A percentile compares a stretch with the other conserved stretches of the same genome.
These are phyloP conservation scores for Drosophila phalerata DNA, from an alignment of 2,888 invertebrate species.

Conservation along the genomic window DNA sequence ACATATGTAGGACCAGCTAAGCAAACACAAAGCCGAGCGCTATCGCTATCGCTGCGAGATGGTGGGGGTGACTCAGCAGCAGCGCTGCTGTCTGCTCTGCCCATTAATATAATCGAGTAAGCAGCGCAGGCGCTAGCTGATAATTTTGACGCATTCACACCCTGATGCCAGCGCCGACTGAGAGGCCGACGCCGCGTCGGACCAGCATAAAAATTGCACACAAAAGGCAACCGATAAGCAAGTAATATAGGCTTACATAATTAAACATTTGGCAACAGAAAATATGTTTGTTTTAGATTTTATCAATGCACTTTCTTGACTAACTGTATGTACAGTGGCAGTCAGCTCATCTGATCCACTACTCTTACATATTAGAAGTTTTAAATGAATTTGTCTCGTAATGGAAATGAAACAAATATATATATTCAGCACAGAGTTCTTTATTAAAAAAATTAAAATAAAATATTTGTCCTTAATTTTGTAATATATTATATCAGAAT, in stretches of 20 bases:
- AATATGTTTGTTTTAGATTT: too few relatives aligned
- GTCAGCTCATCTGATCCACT: too few relatives aligned
- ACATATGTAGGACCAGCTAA: constrained; percentile 23
- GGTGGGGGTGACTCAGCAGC: constrained; percentile 48
- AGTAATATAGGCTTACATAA: constrained; percentile 39
- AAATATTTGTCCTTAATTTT: too few relatives aligned
- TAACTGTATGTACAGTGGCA: too few relatives aligned
- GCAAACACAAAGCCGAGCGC: constrained; percentile 22
- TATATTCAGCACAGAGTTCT: too few relatives aligned
- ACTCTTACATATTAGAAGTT: too few relatives aligned
- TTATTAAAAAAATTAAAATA: too few relatives aligned
- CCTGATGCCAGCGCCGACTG: constrained; percentile 27
- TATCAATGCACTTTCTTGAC: too few relatives aligned
- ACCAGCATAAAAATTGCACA: constrained; percentile 68
- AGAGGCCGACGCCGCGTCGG: constrained; percentile 14
- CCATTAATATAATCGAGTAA: constrained; percentile 51
- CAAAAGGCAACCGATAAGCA: constrained; percentile 54
- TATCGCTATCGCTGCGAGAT: background rate
- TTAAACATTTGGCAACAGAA: background rate
- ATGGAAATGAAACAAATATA: too few relatives aligned
- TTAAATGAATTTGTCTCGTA: too few relatives aligned
- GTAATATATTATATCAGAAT: too few relatives aligned
- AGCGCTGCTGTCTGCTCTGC: constrained; percentile 26
- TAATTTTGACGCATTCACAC: constrained; percentile 58
- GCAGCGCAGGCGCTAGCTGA: constrained; percentile 39